Conservation (phyloP, 2,797 vertebrate species). For the Propithecus perrieri region DNA sequence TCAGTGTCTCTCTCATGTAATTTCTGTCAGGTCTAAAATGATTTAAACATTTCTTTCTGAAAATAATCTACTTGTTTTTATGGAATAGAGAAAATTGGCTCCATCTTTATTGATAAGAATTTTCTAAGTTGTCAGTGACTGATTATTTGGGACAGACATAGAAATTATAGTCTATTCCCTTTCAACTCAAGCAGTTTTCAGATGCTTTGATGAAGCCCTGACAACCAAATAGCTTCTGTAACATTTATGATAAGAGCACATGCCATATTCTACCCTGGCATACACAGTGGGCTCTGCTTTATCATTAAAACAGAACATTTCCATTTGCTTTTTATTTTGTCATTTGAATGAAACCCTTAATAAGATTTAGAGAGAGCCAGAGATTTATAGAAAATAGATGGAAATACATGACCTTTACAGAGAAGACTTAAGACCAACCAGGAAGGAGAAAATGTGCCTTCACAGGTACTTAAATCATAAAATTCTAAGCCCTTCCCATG, state of each 20-base stretch:
- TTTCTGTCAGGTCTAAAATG: constrained; percentile 41
- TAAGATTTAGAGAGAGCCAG: neutral
- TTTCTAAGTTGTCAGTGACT: constrained; percentile 66
- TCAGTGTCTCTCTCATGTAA: constrained; percentile 34
- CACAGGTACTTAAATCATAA: neutral
- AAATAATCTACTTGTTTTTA: constrained; percentile 67
- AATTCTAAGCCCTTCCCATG: neutral
- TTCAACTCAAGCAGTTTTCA: constrained; percentile 60
- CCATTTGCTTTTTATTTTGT: constrained; percentile 31
- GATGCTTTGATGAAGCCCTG: constrained; percentile 50
- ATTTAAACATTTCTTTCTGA: constrained; percentile 71
- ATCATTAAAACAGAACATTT: constrained; percentile 38
- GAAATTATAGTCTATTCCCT: constrained; percentile 67
- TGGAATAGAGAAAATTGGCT: constrained; percentile 74
- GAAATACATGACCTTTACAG: neutral
- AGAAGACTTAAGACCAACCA: neutral
- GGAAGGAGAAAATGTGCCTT: neutral
- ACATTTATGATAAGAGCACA: neutral
- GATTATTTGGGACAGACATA: constrained; percentile 48
- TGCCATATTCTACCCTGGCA: neutral
- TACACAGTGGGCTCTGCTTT: neutral
- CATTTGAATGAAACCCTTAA: constrained; percentile 29
- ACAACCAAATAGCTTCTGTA: constrained; percentile 46
- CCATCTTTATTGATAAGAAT: constrained; percentile 66
- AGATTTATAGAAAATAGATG: neutral